A percentile compares a stretch with the other conserved stretches of the same genome.
These are phyloP conservation scores for Takifugu ocellatus DNA, from an alignment of 2,797 vertebrate genomes.

Conservation along the genomic window DNA sequence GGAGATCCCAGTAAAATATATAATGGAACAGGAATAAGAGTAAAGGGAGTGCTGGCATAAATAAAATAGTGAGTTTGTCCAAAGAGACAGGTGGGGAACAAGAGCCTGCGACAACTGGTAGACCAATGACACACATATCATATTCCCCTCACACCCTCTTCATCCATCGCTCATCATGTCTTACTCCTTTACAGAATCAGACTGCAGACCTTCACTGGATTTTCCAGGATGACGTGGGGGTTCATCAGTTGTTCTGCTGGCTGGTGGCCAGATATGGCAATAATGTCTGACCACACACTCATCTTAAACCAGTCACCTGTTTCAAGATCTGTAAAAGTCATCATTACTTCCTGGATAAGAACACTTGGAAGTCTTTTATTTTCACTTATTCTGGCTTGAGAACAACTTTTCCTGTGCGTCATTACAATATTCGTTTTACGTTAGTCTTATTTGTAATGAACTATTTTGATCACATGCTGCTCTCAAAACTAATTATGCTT, in stretches of 20 bases:
- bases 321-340: conserved; percentile 2
- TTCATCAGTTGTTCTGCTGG: conserved; percentile 37
- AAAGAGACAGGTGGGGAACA: conserved; percentile 43
- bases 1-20: neutral
- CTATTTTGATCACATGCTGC: too few relatives aligned
- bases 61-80: conserved; percentile 14
- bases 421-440: too few relatives aligned
- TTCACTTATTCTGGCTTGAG: conserved; percentile 3
- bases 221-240: neutral
- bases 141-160: conserved; percentile 26
- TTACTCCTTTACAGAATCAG: neutral
- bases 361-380: conserved; percentile 27
- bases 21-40: neutral
- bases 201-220: conserved; percentile 5
- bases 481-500: too few relatives aligned
- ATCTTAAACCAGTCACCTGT: neutral
- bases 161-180: conserved; percentile 36
- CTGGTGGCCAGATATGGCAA: conserved; percentile 21
- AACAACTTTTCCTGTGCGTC: neutral
- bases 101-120: conserved; percentile 46
- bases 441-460: too few relatives aligned
- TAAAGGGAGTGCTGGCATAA: conserved; percentile 6
- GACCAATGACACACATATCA: conserved; percentile 21
- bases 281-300: conserved; percentile 13
- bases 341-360: neutral